Evolutionary conservation across 2,113 vertebrate species (phyloP).

Genomic region (Ictidomys tridecemlineatus): DNA sequence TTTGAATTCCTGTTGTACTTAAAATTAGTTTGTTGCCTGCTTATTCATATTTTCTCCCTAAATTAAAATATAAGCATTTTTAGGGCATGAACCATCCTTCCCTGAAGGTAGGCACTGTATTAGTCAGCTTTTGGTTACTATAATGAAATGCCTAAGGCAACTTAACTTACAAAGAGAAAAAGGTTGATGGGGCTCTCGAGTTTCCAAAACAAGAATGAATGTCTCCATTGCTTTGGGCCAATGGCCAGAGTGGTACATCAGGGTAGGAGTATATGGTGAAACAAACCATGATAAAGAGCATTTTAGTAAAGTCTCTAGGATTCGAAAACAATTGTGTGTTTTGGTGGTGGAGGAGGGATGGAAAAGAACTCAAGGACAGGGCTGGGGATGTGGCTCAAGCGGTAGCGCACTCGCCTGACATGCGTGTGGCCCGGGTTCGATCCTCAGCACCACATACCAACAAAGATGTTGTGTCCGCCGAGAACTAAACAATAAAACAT

Average conservation of each 20-base stretch:
- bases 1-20: background rate
- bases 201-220: background rate
- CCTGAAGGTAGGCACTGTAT: background rate
- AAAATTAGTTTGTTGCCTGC: background rate
- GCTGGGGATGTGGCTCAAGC: too few relatives aligned
- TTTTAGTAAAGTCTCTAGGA: background rate
- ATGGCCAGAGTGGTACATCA: background rate
- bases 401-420: too few relatives aligned
- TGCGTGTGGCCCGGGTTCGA: too few relatives aligned
- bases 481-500: too few relatives aligned
- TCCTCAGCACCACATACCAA: too few relatives aligned
- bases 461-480: too few relatives aligned
- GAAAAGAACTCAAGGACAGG: background rate
- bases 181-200: background rate
- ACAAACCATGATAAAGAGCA: background rate
- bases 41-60: background rate
- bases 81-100: background rate
- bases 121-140: background rate
- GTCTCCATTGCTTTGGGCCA: background rate
- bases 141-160: background rate
- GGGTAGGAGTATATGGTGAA: background rate
- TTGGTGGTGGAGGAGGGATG: background rate
- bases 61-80: background rate
- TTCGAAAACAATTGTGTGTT: background rate
- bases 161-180: background rate